Conservation (phyloP, 2,888 invertebrate genomes). For the Lepidocyrtinus sp. region DNA sequence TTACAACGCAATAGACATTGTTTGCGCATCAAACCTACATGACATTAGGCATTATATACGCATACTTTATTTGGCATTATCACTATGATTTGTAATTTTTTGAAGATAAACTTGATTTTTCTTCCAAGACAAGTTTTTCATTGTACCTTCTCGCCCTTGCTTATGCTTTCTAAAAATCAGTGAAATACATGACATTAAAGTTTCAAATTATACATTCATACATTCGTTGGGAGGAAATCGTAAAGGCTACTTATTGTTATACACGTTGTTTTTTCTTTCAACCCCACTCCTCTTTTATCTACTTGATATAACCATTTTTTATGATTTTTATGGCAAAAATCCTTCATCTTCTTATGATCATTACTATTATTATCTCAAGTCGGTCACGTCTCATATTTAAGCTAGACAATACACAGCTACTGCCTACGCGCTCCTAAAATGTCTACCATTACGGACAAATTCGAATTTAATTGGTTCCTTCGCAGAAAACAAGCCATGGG, state of each 20-base stretch:
- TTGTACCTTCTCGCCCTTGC: background rate
- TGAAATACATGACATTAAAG: background rate
- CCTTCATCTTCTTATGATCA: conserved; percentile 19
- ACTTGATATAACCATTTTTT: conserved; percentile 14
- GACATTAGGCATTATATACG: background rate
- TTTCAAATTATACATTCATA: no score
- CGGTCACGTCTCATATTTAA: conserved; percentile 27
- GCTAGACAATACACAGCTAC: conserved; percentile 20
- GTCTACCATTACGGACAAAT: conserved; percentile 38
- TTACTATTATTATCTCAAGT: conserved; percentile 30
- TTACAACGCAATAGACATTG: background rate
- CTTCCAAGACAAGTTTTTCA: conserved; percentile 38
- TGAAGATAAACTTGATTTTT: conserved; percentile 48
- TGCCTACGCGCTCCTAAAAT: conserved; percentile 30
- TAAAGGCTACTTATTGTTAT: background rate
- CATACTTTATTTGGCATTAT: conserved; percentile 3
- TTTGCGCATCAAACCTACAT: background rate
- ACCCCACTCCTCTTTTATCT: conserved; percentile 17
- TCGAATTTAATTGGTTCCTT: conserved; percentile 26
- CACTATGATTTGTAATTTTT: conserved; percentile 13
- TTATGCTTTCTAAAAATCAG: background rate
- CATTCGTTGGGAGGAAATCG: background rate
- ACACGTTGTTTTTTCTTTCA: background rate
- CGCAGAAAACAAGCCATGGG: no score
- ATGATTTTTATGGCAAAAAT: conserved; percentile 25